Evolutionary conservation across 1,140 invertebrate species (phyloP).

Genomic region (Ooceraea biroi): DNA sequence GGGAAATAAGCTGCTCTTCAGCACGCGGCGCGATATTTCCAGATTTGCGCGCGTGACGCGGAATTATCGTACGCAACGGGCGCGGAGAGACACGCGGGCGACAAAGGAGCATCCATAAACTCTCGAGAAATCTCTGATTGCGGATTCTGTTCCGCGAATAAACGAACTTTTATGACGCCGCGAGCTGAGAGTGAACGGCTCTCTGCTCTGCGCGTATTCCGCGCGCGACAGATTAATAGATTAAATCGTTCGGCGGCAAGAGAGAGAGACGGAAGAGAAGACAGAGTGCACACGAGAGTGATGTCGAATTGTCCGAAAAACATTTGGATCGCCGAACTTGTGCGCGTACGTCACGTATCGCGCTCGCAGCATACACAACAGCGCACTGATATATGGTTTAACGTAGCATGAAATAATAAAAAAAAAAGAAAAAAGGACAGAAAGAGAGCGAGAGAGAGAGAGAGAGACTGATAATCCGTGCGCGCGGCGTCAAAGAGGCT

Average conservation of each 20-base stretch:
- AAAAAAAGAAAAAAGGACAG: background rate
- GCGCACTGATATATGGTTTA: background rate
- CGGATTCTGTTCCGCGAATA: constrained; percentile 29
- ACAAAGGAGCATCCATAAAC: background rate
- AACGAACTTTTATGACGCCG: constrained; percentile 23
- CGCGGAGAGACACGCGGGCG: background rate
- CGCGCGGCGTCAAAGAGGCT: background rate
- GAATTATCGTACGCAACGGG: background rate
- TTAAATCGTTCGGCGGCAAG: too few species aligned
- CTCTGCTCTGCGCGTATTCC: background rate
- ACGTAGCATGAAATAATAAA: background rate
- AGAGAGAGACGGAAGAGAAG: too few species aligned
- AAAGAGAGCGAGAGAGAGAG: too few species aligned
- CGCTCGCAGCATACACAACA: background rate
- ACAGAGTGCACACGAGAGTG: too few species aligned
- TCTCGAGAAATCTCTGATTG: background rate
- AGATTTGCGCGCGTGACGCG: constrained; percentile 34
- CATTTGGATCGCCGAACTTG: constrained; percentile 1
- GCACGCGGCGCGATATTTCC: constrained; percentile 8
- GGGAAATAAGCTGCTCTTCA: constrained; percentile 24
- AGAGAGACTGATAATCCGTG: constrained; percentile 35
- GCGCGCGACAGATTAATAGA: constrained; percentile 39
- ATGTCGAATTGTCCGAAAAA: too few species aligned
- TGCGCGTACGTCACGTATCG: background rate
- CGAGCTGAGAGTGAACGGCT: background rate